Conservation (phyloP, 2,888 invertebrate species). For the Caenorhabditis angaria region DNA sequence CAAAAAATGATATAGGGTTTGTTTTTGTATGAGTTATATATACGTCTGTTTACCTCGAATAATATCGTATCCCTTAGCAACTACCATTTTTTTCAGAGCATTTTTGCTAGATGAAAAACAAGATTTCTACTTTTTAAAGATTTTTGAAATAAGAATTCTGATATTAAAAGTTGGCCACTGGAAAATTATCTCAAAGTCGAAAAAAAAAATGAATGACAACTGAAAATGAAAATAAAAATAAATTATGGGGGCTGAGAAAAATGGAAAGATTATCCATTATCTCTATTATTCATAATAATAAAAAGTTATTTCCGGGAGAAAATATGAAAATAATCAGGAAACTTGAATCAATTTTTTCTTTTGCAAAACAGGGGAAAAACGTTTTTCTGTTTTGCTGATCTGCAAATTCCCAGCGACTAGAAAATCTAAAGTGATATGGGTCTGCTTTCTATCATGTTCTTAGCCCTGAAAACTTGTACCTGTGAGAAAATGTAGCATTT, state of each 20-base stretch:
- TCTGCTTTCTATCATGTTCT: no score
- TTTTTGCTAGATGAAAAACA: background rate
- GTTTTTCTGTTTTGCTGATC: no score
- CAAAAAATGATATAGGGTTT: no score
- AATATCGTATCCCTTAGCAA: background rate
- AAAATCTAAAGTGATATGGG: no score
- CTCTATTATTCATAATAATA: background rate
- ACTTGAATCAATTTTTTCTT: background rate
- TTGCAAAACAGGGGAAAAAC: background rate
- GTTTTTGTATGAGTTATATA: background rate
- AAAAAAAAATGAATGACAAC: background rate
- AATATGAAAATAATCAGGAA: background rate
- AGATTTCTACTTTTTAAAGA: background rate
- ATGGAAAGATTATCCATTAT: background rate
- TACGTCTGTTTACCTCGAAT: background rate
- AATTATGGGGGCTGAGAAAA: background rate
- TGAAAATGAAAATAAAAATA: no score
- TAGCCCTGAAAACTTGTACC: no score
- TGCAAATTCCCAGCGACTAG: no score
- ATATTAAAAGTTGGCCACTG: no score
- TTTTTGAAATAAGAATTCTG: no score
- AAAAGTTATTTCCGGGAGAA: background rate
- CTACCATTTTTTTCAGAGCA: conserved; percentile 1
- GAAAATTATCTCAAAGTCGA: no score
- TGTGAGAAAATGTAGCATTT: no score